A percentile compares a stretch with the other conserved stretches of the same genome.
Conservation (phyloP, 1,140 invertebrate genomes). For the Drosophila pseudoananassae region DNA sequence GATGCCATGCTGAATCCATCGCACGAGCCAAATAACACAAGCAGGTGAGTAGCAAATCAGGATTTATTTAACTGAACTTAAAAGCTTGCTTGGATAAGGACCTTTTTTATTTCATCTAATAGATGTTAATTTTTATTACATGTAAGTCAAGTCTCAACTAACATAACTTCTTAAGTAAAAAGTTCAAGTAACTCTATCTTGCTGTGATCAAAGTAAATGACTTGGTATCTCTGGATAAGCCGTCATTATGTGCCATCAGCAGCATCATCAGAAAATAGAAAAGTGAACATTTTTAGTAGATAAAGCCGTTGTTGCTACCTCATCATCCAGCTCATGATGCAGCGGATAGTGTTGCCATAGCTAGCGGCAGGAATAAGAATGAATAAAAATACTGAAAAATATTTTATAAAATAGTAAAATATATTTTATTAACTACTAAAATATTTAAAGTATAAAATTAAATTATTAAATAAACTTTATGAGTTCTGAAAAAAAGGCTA, state of each 20-base stretch:
- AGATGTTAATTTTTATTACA: not conserved
- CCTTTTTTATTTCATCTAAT: not conserved
- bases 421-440: not conserved
- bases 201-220: conserved; percentile 59
- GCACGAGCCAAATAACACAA: conserved; percentile 75
- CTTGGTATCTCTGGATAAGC: conserved; percentile 44
- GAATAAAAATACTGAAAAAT: not conserved
- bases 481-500: not conserved
- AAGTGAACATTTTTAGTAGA: not conserved
- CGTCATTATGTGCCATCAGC: conserved; percentile 65
- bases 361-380: not conserved
- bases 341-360: not conserved
- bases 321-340: conserved; percentile 33
- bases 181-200: conserved; percentile 12
- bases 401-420: not conserved
- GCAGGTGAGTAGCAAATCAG: conserved; percentile 57
- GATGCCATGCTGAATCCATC: conserved; percentile 85
- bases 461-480: not conserved
- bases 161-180: not conserved
- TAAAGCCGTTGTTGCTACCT: conserved; percentile 24
- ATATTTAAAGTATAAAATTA: not conserved
- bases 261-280: conserved; percentile 31
- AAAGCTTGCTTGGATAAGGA: too few relatives aligned
- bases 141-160: not conserved
- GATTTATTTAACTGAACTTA: not conserved